Base-by-base conservation (phyloP, 2,888 invertebrate species). In the Tineola bisselliella region DNA sequence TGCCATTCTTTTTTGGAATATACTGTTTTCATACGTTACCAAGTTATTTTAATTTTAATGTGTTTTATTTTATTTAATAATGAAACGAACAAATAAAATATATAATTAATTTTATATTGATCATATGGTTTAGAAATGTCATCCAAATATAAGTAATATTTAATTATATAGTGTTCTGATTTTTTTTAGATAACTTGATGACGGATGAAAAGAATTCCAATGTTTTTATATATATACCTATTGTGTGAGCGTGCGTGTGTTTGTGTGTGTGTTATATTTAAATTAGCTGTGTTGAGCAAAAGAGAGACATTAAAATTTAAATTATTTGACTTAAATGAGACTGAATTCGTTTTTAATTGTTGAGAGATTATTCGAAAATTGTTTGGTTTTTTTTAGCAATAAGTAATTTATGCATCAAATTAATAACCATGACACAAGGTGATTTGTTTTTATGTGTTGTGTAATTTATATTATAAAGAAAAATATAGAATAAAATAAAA, bases 341-440 rank as follows among this genome's bases (percentile, higher is more conserved):
- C 86, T 87, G 86, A 87, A 84, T 84, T 84, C 81, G 80, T 84
- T 82, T 76, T 76, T 70, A 69, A 73, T 77, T 76, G 70, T 69
- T 72, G 76, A 78, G 76, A 78, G 77, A 81, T 82, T 83, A 84
- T 86, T 82, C 81, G 25, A 15, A 48, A 48, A 17, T 15, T 12
- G 43, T 43, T 48, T 48, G 38, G 1, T 38, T 25, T 2, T 25
- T 25, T 25, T 38, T 38, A 38, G 38, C n/a, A 25, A 38, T 38
- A 38, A 38, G 38, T 38, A 38, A 25, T 38, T 38, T 38, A 38
- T 38, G 38, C 10, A 25, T 25, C 25, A 25, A 25, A 25, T n/a
- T n/a, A n/a, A 25, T 25, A 25, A 25, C 25, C 2, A 25, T 25
- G 25, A 25, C 25, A 25, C 25, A 25, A 25, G 6, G 6, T 25